Evolutionary conservation across 2,797 vertebrate genomes (phyloP), one percentile per base, ranked within the genome.

Genomic region (Masticophis lateralis): DNA sequence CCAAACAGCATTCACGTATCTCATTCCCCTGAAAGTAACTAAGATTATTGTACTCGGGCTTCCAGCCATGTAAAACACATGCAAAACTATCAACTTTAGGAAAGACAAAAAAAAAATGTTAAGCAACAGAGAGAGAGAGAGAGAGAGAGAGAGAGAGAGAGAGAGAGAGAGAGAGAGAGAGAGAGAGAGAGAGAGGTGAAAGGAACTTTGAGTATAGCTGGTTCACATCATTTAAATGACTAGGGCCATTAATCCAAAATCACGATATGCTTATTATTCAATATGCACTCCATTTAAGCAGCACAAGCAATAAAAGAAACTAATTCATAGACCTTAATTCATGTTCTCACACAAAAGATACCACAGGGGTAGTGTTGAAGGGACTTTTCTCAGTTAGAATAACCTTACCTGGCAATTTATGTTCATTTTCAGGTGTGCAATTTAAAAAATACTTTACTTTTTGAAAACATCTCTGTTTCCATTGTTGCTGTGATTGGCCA

Each of bases 21-120:
- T 1, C 1, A 13, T 12, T 86, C 69, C 0, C 74, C 60, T 8
- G 0, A n/a, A 90, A 11, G 59, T 18, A 90, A 63, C 5, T 25
- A 14, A 0, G 11, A 2, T 83, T 88, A 95, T 74, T 90, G 94
- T 90, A 92, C 79, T 94, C 90, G 61, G 60, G 6, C 92, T 94
- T 32, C 94, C 94, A 94, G 95, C 94, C 63, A 94, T 92, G 43
- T 92, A 90, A 92, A 95, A 28, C 5, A 90, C 93, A n/a, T 92
- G 60, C n/a, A 92, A 95, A 83, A 94, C 91, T 91, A 1, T 86
- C 28, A 74, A 83, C 91, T 94, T n/a, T 28, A 93, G 91, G 56
- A 20, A 47, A 56, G n/a, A 37, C 1, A 11, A 59, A 13, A 13
- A 63, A 94, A 63, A 94, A 95, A 93, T 1, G 20, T 61, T 87